Base-by-base conservation (phyloP, 2,888 invertebrate genomes). In the Eupithecia dodoneata region DNA sequence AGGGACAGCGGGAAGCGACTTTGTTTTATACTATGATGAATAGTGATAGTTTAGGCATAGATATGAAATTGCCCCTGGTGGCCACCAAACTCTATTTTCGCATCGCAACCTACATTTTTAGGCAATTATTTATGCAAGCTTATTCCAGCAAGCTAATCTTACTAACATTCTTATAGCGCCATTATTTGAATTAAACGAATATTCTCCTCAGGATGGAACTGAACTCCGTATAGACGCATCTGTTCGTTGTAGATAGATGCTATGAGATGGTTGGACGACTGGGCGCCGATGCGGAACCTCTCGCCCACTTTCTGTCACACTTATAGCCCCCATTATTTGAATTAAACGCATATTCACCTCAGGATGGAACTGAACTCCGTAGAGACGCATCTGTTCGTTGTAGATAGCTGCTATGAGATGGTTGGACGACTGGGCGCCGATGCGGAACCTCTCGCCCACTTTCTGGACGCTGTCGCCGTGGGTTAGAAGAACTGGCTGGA, bases 341-440 rank as follows among this genome's bases (percentile, higher is more conserved):
- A 63, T 63, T 63, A 30, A 30, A 30, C 30, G 30, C 13, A 12
- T 42, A 73, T 12, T 55, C 65, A 97, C 98, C 96, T 99, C 99
- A 0, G 99, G 99, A 93, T 99, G 99, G 94, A 99, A 99, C 95
- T 99, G 99, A 80, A 99, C 98, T 47, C 99, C 99, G 89, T 99
- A 99, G 77, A 99, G 96, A 75, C 97, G 96, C 91, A 97, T 95
- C 89, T 98, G 97, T 88, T 99, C 99, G 95, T 98, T 98, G 87
- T 98, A 97, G 87, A 99, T 98, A 76, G 98, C 99, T 13, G 98
- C 97, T 83, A 98, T 96, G 89, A 98, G 96, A 83, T 97, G 97
- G 86, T 97, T 97, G 65, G 95, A 93, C 67, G 98, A 98, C 89
- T 97, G 97, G 63, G 99, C 99, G 76, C 98, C 97, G 41, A 98